A percentile compares a stretch with the other conserved stretches of the same genome.
Conservation (phyloP, 2,888 invertebrate species). For the Hyposoter didymator region DNA sequence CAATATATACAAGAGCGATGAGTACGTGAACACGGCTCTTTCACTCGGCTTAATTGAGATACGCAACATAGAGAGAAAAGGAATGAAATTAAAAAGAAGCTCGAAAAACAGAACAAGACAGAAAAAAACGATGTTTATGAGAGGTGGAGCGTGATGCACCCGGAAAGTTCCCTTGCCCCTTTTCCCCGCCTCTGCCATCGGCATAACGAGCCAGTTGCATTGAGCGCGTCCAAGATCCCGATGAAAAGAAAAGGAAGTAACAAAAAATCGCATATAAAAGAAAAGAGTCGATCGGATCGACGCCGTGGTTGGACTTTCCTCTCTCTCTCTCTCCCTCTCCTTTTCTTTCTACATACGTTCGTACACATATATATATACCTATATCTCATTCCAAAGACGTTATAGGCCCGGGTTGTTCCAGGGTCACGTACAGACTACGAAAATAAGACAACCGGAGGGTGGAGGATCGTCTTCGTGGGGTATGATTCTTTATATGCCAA, state of each 20-base stretch:
- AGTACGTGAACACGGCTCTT: conserved; percentile 62
- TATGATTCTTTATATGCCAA: conserved; percentile 33
- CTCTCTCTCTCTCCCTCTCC: conserved; percentile 26
- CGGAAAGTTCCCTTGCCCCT: conserved; percentile 62
- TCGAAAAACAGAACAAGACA: background rate
- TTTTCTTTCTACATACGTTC: background rate
- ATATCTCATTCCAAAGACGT: conserved; percentile 56
- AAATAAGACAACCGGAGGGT: conserved; percentile 56
- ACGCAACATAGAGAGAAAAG: conserved; percentile 60
- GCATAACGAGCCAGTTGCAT: conserved; percentile 66
- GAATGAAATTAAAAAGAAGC: conserved; percentile 21
- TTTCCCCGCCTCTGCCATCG: conserved; percentile 44
- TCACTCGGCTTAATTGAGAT: conserved; percentile 67
- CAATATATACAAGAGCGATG: conserved; percentile 64
- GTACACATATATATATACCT: conserved; percentile 2
- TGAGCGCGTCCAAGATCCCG: conserved; percentile 63
- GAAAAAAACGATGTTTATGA: conserved; percentile 7
- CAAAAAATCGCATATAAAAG: conserved; percentile 56
- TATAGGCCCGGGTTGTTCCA: conserved; percentile 66
- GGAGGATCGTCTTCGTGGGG: conserved; percentile 42
- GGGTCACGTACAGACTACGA: conserved; percentile 67
- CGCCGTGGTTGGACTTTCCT: conserved; percentile 58
- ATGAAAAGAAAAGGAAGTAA: conserved; percentile 35
- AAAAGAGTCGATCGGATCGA: conserved; percentile 65
- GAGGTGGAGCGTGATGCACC: conserved; percentile 43